Conservation (phyloP, 2,888 invertebrate species). For the Cheilosia grossa region DNA sequence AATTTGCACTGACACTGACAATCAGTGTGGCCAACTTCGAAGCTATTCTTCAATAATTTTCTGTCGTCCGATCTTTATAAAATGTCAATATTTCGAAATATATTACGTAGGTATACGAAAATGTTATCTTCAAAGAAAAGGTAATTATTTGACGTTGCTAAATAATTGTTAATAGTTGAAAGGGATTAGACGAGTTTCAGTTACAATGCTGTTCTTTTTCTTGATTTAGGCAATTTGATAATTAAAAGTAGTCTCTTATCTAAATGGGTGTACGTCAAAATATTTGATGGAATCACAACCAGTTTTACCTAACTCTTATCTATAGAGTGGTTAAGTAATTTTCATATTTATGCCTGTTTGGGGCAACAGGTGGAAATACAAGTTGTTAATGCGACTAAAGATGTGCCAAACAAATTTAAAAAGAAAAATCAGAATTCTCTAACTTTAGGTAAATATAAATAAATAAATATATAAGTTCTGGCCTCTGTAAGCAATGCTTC, state of each 20-base stretch:
- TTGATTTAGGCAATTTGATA: neutral
- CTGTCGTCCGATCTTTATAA: neutral
- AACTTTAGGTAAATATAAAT: no score
- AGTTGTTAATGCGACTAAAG: no score
- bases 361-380: neutral
- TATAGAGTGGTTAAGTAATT: neutral
- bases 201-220: neutral
- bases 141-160: neutral
- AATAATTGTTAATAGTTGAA: neutral
- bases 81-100: no score
- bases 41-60: neutral
- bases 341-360: neutral
- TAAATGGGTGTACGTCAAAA: neutral
- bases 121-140: neutral
- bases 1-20: neutral
- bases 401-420: no score
- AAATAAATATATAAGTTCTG: no score
- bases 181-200: neutral
- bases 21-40: no score
- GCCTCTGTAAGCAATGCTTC: no score
- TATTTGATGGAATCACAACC: neutral
- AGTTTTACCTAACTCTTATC: neutral
- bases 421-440: no score
- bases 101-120: no score
- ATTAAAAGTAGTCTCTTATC: slow-evolving; percentile 1